Conservation (phyloP, 2,888 invertebrate genomes). For the Clusia tigrina region DNA sequence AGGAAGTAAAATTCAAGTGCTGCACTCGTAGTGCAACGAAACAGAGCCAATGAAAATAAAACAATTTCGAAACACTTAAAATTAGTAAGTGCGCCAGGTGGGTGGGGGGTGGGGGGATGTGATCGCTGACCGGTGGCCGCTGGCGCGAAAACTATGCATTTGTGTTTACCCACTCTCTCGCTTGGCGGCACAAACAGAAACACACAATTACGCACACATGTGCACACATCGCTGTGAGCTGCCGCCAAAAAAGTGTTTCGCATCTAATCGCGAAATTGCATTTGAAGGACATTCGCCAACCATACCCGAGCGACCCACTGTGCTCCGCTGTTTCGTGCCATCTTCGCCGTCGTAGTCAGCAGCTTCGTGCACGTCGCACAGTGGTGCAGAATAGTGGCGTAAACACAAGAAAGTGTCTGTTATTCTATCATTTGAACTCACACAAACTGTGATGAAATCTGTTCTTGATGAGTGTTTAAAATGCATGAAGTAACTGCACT, state of each 20-base stretch:
- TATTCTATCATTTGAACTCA: too few species aligned
- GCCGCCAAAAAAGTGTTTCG: conserved; percentile 40
- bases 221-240: neutral
- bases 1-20: conserved; percentile 22
- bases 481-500: neutral
- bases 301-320: too few species aligned
- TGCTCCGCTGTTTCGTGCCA: too few species aligned
- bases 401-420: too few species aligned
- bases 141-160: neutral
- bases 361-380: too few species aligned
- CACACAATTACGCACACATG: too few species aligned
- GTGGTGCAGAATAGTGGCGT: too few species aligned
- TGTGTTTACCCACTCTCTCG: too few species aligned
- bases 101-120: neutral
- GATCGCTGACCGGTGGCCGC: neutral
- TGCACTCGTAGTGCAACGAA: neutral
- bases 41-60: conserved; percentile 1
- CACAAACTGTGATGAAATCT: too few species aligned
- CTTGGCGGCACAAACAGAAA: neutral
- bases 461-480: too few species aligned
- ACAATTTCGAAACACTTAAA: conserved; percentile 17
- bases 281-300: conserved; percentile 53
- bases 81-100: neutral
- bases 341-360: too few species aligned
- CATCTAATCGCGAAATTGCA: conserved; percentile 56